Evolutionary conservation across 2,797 vertebrate species (phyloP), one percentile per base, ranked within the genome.

Genomic region (Chanos chanos): DNA sequence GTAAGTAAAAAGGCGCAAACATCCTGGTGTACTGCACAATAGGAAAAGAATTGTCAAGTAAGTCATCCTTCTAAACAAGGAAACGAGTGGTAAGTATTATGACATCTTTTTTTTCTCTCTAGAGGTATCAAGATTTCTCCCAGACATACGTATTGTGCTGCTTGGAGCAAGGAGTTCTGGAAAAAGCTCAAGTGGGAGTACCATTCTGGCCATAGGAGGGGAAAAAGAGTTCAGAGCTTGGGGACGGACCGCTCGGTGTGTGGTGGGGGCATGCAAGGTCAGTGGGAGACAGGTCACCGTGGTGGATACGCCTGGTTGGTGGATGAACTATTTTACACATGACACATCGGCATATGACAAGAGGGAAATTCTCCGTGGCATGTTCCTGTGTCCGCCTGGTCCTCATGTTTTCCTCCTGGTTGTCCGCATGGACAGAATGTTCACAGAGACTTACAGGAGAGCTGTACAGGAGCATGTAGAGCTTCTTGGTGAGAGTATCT

Each of bases 301-400:
- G 64, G 85, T 89, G 47, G 85, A 89, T 79, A 73, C 86, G 1
- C 88, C 86, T 0, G 85, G 86, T 51, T 89, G 87, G 87, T 81
- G 85, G 88, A 86, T 85, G 13, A 83, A 86, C 71, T 80, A 78
- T 57, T 68, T 74, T 4, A 49, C 31, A 0, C 71, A 47, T 47
- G 83, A 86, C 44, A 82, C 81, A 0, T 58, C 75, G 0, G 54
- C 50, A 19, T 73, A 84, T 24, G 80, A 86, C 51, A 86, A 77
- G 18, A 34, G 81, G 76, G 85, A 87, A 82, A 36, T 89, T 1
- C 4, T 50, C 0, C 57, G 66, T 44, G 84, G 89, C 4, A 75
- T 85, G 3, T 70, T 75, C 12, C 68, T 85, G 18, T 89, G 80
- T 21, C 63, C 65, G 0, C 85, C 89, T 0, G 89, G 89, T 24